Conservation (phyloP, 1,140 invertebrate species). For the Cephus cinctus region DNA sequence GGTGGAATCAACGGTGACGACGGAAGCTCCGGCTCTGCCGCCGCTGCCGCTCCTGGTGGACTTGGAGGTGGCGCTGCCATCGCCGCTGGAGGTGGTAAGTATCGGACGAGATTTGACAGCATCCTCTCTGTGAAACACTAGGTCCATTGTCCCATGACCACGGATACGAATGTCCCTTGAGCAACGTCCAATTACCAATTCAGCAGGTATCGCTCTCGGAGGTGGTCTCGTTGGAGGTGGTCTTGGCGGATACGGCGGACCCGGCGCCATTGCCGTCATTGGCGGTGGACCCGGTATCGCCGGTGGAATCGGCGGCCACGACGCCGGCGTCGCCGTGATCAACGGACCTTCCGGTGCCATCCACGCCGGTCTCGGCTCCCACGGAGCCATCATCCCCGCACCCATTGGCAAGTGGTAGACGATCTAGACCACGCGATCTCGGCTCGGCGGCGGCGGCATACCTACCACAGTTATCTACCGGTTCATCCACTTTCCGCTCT, state of each 20-base stretch:
- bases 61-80: constrained; percentile 28
- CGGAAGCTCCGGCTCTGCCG: constrained; percentile 53
- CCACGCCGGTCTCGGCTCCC: constrained; percentile 55
- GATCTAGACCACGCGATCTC: constrained; percentile 54
- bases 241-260: constrained; percentile 5
- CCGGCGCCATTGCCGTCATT: constrained; percentile 54
- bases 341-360: constrained; percentile 56
- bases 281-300: constrained; percentile 47
- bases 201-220: constrained; percentile 3
- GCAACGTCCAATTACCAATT: not conserved
- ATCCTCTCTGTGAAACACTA: not conserved
- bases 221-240: constrained; percentile 18
- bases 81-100: not conserved
- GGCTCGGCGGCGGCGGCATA: constrained; percentile 56
- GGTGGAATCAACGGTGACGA: constrained; percentile 56
- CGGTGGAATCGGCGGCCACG: constrained; percentile 52
- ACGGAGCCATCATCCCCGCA: constrained; percentile 56
- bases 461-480: constrained; percentile 49
- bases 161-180: too few relatives aligned
- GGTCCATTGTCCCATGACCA: too few relatives aligned
- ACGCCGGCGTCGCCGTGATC: constrained; percentile 56
- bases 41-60: constrained; percentile 49
- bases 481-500: constrained; percentile 24
- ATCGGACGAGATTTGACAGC: not conserved
- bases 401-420: constrained; percentile 52